These are phyloP conservation scores for Lampropteryx suffumata DNA, from an alignment of 2,888 invertebrate species.

Conservation along the genomic window DNA sequence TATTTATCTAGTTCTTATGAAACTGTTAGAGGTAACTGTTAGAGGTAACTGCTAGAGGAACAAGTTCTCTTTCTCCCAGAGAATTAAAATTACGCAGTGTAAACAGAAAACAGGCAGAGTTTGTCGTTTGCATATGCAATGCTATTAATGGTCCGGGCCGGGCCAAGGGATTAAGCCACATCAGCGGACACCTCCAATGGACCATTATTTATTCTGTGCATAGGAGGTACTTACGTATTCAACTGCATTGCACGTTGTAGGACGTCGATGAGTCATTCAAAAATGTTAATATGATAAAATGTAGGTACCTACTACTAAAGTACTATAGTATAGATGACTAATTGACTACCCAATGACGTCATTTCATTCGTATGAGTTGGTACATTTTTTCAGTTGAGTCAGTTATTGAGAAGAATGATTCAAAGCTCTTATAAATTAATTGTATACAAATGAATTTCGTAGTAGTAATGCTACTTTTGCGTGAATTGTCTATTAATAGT, in stretches of 20 bases:
- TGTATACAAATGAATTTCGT: neutral
- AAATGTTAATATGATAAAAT: constrained; percentile 40
- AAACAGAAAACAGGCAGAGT: constrained; percentile 51
- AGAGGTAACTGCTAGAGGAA: too few species aligned
- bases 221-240: constrained; percentile 10
- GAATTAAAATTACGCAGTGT: constrained; percentile 51
- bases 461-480: constrained; percentile 1
- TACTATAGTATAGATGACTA: too few species aligned
- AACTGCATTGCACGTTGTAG: constrained; percentile 35
- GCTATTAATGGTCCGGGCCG: constrained; percentile 49
- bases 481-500: constrained; percentile 1
- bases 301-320: too few species aligned
- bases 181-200: constrained; percentile 26
- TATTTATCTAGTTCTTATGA: too few species aligned
- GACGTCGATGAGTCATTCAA: constrained; percentile 52
- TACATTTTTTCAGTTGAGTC: constrained; percentile 52
- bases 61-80: too few species aligned
- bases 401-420: constrained; percentile 47
- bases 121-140: constrained; percentile 63
- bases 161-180: constrained; percentile 48
- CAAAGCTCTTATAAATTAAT: constrained; percentile 30
- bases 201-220: neutral
- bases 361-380: constrained; percentile 39
- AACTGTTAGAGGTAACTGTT: too few species aligned
- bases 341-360: constrained; percentile 55